phyloP scores from a whole-genome alignment of 1,140 invertebrate species.

The Pygmarrhopalites habei region DNA sequence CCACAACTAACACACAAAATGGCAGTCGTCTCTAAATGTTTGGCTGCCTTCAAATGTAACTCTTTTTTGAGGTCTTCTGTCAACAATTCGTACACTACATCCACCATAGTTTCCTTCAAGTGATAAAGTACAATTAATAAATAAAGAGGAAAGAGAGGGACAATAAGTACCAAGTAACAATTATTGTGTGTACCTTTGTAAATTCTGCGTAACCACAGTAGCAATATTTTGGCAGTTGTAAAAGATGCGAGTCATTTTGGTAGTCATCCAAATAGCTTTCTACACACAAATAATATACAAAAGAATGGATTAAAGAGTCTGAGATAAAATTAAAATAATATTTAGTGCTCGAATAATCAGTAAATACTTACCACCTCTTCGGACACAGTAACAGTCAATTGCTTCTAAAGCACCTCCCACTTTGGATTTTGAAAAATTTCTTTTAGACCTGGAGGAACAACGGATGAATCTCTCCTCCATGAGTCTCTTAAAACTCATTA shows the following conservation, averaged over 20 bases:
- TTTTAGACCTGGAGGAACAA: conserved; percentile 17
- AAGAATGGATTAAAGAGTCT: too few species aligned
- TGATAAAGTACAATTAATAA: neutral
- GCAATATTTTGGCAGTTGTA: neutral
- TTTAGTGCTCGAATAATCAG: neutral
- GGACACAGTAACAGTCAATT: neutral
- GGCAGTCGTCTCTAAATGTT: conserved; percentile 25
- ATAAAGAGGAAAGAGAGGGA: neutral
- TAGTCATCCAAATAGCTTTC: too few species aligned
- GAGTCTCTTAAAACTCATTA: conserved; percentile 14
- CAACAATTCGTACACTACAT: conserved; percentile 35
- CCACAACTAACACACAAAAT: conserved; percentile 27
- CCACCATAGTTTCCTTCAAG: conserved; percentile 27
- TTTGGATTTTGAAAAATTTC: neutral
- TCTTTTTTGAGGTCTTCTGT: conserved; percentile 32
- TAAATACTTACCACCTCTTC: neutral
- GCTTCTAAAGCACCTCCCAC: neutral
- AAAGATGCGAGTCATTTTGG: too few species aligned
- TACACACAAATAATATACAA: too few species aligned
- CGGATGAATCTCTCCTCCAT: conserved; percentile 25
- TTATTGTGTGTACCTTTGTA: neutral
- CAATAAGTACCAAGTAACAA: neutral
- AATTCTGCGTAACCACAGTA: conserved; percentile 36
- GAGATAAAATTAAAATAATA: neutral
- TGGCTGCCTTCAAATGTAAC: conserved; percentile 31